phyloP scores from a whole-genome alignment of 2,113 vertebrate species.

The Hemiscyllium ocellatum region DNA sequence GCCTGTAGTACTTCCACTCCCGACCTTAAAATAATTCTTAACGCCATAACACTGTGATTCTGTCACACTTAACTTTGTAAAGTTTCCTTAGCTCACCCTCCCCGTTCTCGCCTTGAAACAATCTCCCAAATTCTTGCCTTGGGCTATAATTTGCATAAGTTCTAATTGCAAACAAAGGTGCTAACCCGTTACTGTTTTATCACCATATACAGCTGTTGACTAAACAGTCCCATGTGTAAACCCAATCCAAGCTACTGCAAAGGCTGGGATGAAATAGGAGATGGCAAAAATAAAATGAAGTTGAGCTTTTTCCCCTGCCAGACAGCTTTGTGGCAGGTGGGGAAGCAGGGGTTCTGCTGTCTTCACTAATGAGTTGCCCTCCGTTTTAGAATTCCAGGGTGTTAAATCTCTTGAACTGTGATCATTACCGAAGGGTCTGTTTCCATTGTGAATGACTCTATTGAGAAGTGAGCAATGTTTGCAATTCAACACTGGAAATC shows the following conservation, averaged over 20 bases:
- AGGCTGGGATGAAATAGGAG: neutral
- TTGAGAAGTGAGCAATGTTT: neutral
- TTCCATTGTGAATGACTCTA: neutral
- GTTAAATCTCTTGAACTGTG: neutral
- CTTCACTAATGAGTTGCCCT: neutral
- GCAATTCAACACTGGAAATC: neutral
- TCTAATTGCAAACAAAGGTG: neutral
- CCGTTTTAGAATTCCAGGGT: neutral
- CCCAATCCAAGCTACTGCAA: neutral
- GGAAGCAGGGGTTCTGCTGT: neutral
- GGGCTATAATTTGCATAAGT: neutral
- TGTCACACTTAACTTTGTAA: too few relatives aligned
- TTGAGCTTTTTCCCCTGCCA: neutral
- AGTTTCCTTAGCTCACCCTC: too few relatives aligned
- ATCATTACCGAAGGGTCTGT: neutral
- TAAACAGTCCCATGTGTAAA: neutral
- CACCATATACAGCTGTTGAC: neutral
- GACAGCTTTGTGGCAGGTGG: neutral
- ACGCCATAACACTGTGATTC: neutral
- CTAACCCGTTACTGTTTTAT: neutral
- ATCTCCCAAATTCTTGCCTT: neutral
- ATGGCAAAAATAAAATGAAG: neutral
- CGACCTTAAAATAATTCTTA: neutral
- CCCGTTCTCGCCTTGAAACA: neutral
- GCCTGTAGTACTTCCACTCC: neutral